Conservation (phyloP, 2,113 vertebrate genomes). For the Notarius quadriscutis region DNA sequence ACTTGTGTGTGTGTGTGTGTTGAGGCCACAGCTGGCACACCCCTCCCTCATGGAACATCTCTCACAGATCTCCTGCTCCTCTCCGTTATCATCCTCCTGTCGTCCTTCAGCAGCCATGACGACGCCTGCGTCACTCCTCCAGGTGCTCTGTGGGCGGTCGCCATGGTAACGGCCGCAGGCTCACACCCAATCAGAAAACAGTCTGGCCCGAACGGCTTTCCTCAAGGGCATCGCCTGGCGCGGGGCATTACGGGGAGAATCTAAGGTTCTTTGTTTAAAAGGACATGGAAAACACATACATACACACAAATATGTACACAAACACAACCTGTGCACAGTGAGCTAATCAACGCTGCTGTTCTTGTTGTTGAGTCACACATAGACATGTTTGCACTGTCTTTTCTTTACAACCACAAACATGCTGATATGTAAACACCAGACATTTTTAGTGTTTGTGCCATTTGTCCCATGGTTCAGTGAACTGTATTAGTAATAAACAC, state of each 20-base stretch:
- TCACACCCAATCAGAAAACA: constrained; percentile 51
- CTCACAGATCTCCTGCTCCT: constrained; percentile 31
- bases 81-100: constrained; percentile 33
- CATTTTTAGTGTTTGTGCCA: neutral
- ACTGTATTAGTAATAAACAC: constrained; percentile 22
- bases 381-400: neutral
- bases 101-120: constrained; percentile 52
- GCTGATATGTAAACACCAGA: constrained; percentile 14
- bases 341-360: constrained; percentile 17
- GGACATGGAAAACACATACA: constrained; percentile 18
- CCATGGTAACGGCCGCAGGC: constrained; percentile 48
- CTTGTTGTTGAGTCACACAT: neutral
- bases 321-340: neutral
- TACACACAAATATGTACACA: neutral
- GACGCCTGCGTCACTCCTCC: constrained; percentile 48
- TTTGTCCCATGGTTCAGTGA: neutral
- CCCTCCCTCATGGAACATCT: constrained; percentile 30
- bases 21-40: constrained; percentile 35
- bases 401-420: constrained; percentile 8
- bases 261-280: constrained; percentile 20
- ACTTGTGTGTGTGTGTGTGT: constrained; percentile 21
- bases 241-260: constrained; percentile 27
- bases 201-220: constrained; percentile 34
- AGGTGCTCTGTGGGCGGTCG: constrained; percentile 53
- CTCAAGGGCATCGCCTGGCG: constrained; percentile 42